Evolutionary conservation across 2,797 vertebrate genomes (phyloP), one percentile per base, ranked within the genome.

Genomic region (Cetoscarus ocellatus): DNA sequence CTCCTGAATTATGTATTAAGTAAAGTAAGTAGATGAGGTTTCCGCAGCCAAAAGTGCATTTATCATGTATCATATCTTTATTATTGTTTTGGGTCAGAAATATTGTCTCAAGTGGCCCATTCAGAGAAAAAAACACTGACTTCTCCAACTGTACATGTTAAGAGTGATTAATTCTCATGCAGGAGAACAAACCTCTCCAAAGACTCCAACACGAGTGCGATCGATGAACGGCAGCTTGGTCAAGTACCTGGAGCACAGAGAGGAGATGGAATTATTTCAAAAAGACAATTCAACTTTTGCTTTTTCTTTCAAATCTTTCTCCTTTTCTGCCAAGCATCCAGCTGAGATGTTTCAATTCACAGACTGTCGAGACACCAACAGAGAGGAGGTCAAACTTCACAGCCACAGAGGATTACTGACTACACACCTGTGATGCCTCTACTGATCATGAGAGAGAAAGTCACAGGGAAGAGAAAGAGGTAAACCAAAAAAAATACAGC

Each of bases 141-240:
- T 5, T 39, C 7, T 7, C 38, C 38, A 39, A 39, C 38, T 39
- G 38, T 39, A 7, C 38, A 39, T 7, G 38, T 39, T 7, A 39
- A 39, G 11, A 5, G 61, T 10, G 58, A 38, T 45, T 44, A 13
- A 51, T 36, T 48, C 54, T 51, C 19, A 14, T 58, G 6, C 9
- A 3, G 18, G 39, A 6, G 6, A 8, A 86, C 85, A 0, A 80
- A 95, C 95, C 95, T 91, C 88, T 50, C 95, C 95, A 15, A 91
- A 95, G 72, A 95, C 87, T 19, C 93, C 95, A 6, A 95, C 88
- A 0, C 94, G 90, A 49, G 87, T 88, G 36, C 15, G 88, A 55
- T 95, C 94, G 7, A 95, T 86, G 70, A 91, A 95, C 0, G 93
- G 91, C 61, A 91, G 86, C 77, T 85, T 90, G 58, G 74, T 9